A percentile compares a stretch with the other conserved stretches of the same genome.
Conservation (phyloP, 2,888 invertebrate species). For the Cataglyphis altisquamis region DNA sequence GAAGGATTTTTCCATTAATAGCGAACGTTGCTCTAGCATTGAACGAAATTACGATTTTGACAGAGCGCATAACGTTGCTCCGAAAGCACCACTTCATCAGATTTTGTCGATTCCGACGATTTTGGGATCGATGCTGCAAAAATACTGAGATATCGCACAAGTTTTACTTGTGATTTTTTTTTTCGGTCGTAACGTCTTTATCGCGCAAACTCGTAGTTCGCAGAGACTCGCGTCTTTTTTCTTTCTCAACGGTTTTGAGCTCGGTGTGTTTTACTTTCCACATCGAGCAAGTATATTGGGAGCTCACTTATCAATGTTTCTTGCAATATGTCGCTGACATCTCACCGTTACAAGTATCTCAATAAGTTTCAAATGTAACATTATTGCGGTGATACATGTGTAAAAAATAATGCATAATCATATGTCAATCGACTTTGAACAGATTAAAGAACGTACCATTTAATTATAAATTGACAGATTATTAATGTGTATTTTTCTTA, state of each 20-base stretch:
- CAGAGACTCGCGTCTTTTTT: neutral
- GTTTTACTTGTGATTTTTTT: slow-evolving; percentile 35
- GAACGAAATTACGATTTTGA: slow-evolving; percentile 42
- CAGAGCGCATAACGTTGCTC: slow-evolving; percentile 7
- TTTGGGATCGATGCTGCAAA: slow-evolving; percentile 19
- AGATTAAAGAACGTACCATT: neutral
- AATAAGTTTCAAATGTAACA: slow-evolving; percentile 23
- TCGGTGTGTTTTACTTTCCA: slow-evolving; percentile 36
- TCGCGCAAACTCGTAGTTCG: slow-evolving; percentile 29
- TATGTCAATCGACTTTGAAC: neutral
- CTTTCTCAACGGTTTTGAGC: slow-evolving; percentile 17
- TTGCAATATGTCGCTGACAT: slow-evolving; percentile 28
- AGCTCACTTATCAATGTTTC: slow-evolving; percentile 47
- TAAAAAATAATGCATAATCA: slow-evolving; percentile 8
- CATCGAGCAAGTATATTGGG: slow-evolving; percentile 15
- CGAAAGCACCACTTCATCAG: slow-evolving; percentile 28
- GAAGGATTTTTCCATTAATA: slow-evolving; percentile 40
- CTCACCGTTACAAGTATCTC: slow-evolving; percentile 32
- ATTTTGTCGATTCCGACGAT: slow-evolving; percentile 26
- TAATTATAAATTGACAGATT: neutral
- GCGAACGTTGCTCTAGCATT: slow-evolving; percentile 3
- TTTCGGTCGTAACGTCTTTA: slow-evolving; percentile 37
- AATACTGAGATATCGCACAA: slow-evolving; percentile 33
- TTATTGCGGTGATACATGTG: slow-evolving; percentile 15
- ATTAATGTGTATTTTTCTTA: neutral